These are phyloP conservation scores for Porites lutea DNA, from an alignment of 64 coral and sea anemone genomes.

Conservation along the genomic window DNA sequence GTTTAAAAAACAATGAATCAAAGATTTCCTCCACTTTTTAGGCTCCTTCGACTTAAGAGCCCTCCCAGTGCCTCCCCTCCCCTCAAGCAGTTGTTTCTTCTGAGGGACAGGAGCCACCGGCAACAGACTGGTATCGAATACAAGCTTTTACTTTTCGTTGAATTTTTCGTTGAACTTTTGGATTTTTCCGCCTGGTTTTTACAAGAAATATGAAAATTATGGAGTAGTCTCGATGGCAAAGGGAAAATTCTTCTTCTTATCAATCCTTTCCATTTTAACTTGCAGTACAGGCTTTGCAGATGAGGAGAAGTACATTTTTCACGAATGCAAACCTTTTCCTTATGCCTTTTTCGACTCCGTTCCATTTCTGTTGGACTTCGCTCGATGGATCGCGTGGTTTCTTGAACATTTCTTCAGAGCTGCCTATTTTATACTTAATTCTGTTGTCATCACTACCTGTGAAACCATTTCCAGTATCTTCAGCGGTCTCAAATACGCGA, in stretches of 20 bases:
- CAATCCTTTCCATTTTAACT: not conserved
- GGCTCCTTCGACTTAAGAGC: too few species aligned
- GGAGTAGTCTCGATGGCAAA: not conserved
- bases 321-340: slow-evolving; percentile 59
- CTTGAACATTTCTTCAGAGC: slow-evolving; percentile 33
- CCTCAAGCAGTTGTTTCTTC: too few species aligned
- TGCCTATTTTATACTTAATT: slow-evolving; percentile 60
- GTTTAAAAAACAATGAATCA: too few species aligned
- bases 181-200: too few species aligned
- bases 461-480: slow-evolving; percentile 52
- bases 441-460: slow-evolving; percentile 36
- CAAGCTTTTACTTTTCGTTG: not conserved
- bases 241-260: slow-evolving; percentile 33
- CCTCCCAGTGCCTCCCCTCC: too few species aligned
- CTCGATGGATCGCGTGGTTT: slow-evolving; percentile 27
- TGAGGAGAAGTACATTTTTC: slow-evolving; percentile 14
- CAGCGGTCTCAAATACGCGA: slow-evolving; percentile 34
- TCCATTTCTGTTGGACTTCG: slow-evolving; percentile 44
- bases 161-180: not conserved
- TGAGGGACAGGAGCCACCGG: too few species aligned
- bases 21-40: too few species aligned
- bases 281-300: slow-evolving; percentile 17
- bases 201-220: too few species aligned
- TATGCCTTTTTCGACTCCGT: slow-evolving; percentile 40
- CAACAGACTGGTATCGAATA: not conserved